Evolutionary conservation across 2,797 vertebrate species (phyloP).

Genomic region (Falco novaeseelandiae): DNA sequence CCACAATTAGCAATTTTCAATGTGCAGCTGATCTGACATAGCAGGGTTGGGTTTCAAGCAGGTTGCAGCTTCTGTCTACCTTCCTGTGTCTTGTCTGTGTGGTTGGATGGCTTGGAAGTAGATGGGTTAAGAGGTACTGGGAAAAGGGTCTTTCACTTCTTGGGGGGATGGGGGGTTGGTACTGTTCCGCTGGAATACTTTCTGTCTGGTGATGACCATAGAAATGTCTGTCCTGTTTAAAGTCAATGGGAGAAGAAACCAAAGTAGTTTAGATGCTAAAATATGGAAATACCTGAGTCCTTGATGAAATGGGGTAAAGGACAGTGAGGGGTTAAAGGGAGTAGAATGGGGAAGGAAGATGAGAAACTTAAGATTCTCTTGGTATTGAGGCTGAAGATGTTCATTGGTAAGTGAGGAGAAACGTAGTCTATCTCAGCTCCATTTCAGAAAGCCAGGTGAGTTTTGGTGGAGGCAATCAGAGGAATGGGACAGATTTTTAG

Average conservation of each 20-base stretch:
- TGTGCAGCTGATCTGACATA: background rate
- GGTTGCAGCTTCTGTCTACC: background rate
- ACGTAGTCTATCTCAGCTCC: background rate
- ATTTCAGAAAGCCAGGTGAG: background rate
- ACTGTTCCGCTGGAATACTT: background rate
- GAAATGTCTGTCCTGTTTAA: background rate
- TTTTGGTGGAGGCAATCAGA: background rate
- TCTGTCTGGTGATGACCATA: background rate
- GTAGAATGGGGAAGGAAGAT: background rate
- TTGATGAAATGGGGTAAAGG: background rate
- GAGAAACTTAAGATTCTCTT: background rate
- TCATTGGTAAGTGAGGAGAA: background rate
- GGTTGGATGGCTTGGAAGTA: background rate
- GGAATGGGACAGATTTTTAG: background rate
- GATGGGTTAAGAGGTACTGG: background rate
- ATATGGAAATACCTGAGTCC: background rate
- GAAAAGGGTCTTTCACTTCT: background rate
- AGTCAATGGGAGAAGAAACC: background rate
- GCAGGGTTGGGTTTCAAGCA: background rate
- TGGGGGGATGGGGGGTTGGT: background rate
- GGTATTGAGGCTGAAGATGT: background rate
- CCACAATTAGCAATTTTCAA: background rate
- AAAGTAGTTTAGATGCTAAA: background rate
- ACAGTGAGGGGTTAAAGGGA: background rate
- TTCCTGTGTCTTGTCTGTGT: background rate